These are phyloP conservation scores for Echinops telfairi DNA, from an alignment of 2,113 vertebrate species.

Conservation along the genomic window DNA sequence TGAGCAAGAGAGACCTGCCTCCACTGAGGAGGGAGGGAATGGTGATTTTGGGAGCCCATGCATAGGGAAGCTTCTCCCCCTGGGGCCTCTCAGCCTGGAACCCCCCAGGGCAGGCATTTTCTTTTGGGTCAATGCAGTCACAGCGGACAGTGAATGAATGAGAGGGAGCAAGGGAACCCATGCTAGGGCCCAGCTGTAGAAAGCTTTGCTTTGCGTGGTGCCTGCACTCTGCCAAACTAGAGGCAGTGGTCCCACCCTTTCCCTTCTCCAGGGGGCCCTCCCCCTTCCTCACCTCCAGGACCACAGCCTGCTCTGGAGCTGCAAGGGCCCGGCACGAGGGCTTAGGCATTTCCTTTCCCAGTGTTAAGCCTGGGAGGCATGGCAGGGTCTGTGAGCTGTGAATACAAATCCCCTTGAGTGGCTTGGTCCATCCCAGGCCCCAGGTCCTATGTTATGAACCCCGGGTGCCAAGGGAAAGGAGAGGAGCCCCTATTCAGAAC, in stretches of 20 bases:
- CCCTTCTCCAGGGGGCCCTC: neutral
- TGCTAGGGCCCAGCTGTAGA: neutral
- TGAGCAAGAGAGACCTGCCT: neutral
- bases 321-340: conserved; percentile 4
- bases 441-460: neutral
- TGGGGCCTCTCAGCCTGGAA: neutral
- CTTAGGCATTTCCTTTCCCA: conserved; percentile 62
- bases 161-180: neutral
- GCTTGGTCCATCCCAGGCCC: neutral
- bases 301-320: conserved; percentile 28
- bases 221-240: neutral
- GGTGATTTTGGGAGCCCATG: neutral
- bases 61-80: neutral
- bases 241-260: neutral
- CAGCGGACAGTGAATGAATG: neutral
- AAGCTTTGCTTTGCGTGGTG: neutral
- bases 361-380: conserved; percentile 47
- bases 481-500: neutral
- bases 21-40: neutral
- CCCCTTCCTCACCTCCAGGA: neutral
- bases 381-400: neutral
- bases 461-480: neutral
- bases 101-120: neutral
- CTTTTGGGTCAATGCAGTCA: neutral
- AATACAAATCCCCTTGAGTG: conserved; percentile 40